phyloP scores from a whole-genome alignment of 2,888 invertebrate species.

The Willowsia nigromaculata region DNA sequence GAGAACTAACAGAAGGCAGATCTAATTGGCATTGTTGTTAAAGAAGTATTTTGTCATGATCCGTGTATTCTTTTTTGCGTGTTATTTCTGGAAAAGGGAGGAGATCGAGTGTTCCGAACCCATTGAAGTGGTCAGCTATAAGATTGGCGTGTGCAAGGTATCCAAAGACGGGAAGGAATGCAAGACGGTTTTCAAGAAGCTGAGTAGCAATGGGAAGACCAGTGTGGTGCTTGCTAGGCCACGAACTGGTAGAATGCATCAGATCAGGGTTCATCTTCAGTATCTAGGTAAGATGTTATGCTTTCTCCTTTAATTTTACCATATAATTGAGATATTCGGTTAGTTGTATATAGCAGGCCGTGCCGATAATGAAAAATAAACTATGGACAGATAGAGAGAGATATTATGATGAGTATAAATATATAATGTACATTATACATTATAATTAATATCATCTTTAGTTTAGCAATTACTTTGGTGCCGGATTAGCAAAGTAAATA shows the following conservation, averaged over 20 bases:
- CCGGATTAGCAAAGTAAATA: too few relatives aligned
- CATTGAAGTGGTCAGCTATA: conserved; percentile 95
- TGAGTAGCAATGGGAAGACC: conserved; percentile 92
- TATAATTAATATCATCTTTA: too few relatives aligned
- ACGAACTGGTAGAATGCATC: conserved; percentile 98
- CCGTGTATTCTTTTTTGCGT: not conserved
- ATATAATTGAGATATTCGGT: not conserved
- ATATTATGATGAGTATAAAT: too few relatives aligned
- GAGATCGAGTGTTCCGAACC: conserved; percentile 93
- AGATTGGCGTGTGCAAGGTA: conserved; percentile 97
- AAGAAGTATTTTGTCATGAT: not conserved
- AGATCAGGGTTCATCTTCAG: conserved; percentile 98
- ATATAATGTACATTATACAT: too few relatives aligned
- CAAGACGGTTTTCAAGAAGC: conserved; percentile 92
- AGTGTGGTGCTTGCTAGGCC: conserved; percentile 97
- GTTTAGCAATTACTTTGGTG: too few relatives aligned
- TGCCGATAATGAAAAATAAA: too few relatives aligned
- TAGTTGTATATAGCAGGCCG: too few relatives aligned
- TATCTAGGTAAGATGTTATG: conserved; percentile 87
- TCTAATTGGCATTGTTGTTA: conserved; percentile 41
- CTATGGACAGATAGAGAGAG: too few relatives aligned
- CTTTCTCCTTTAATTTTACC: not conserved
- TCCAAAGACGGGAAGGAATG: conserved; percentile 96
- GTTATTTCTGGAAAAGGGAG: conserved; percentile 82
- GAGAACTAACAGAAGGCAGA: not conserved